Base-by-base conservation (phyloP, 2,113 vertebrate genomes). In the Synodontis membranacea region DNA sequence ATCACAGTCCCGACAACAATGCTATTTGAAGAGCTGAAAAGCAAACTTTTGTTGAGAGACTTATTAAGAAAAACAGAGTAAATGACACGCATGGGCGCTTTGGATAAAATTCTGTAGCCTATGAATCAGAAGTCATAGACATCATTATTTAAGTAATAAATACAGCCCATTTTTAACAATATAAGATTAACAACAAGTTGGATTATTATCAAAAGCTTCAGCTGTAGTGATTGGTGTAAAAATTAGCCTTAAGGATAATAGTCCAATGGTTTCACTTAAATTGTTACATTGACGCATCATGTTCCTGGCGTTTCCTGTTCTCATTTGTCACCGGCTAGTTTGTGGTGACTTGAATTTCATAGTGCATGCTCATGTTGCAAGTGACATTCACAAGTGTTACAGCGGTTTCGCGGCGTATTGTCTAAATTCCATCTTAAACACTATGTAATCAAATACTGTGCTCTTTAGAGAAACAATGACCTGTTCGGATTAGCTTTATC, bases 311-410 rank as follows among this genome's bases (percentile, higher is more conserved):
- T 68, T 39, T 85, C 72, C 44, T 14, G 54, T 54, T 50, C 58
- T 85, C 58, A 79, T 66, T 66, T 34, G 48, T 79, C 58, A 64
- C 58, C 12, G 39, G 21, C 31, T 80, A 31, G 75, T 80, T 42
- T 68, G 44, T 39, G 74, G 84, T 48, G 60, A 80, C n/a, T 85
- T 80, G 9, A n/a, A 80, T 86, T 80, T 50, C 58, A 54, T 42
- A 1, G 44, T 79, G 58, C 21, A 50, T 44, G 75, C 75, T 66
- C 44, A 78, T 31, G 56, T 25, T 66, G 46, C 78, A 68, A 68
- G 58, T 85, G 84, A 54, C 58, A 62, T 6, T 79, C 42, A 78
- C 31, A 52, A 37, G 75, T 78, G 44, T 80, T 52, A 66, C 7
- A 80, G 44, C 31, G 75, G 58, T 83, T 83, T 50, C 64, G 31